Evolutionary conservation across 2,113 vertebrate genomes (phyloP).

Genomic region (Anarrhichthys ocellatus): DNA sequence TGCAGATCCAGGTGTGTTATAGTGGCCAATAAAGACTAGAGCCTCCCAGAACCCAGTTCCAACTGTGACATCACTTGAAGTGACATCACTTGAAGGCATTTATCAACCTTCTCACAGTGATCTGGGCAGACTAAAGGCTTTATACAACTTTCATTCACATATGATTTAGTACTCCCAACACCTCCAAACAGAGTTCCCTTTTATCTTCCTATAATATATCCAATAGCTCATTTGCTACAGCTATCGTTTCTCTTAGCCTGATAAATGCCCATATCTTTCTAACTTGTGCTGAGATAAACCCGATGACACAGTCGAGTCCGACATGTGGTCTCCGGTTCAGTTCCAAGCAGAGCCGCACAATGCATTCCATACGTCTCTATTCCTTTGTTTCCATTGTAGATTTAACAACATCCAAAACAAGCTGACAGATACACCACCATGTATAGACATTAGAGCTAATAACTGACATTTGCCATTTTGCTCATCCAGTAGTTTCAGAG

Average conservation of each 20-base stretch:
- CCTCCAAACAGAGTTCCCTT: not conserved
- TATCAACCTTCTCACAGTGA: not conserved
- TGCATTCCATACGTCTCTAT: not conserved
- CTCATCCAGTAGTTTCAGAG: not conserved
- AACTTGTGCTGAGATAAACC: no score
- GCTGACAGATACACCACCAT: not conserved
- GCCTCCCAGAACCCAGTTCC: no score
- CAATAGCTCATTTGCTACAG: not conserved
- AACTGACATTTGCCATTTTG: no score
- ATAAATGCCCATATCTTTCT: no score
- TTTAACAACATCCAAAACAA: no score
- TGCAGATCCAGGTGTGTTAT: no score
- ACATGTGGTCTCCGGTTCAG: not conserved
- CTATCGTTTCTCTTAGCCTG: no score
- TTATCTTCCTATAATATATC: not conserved
- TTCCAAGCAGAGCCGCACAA: not conserved
- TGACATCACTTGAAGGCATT: not conserved
- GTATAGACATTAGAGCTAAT: no score
- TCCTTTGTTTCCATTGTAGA: not conserved
- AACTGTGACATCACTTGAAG: no score
- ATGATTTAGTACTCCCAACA: not conserved
- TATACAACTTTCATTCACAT: not conserved
- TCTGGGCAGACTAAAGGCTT: not conserved
- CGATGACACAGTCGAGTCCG: not conserved
- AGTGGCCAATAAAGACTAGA: no score